phyloP scores from a whole-genome alignment of 2,797 vertebrate genomes.

The Podargus strigoides region DNA sequence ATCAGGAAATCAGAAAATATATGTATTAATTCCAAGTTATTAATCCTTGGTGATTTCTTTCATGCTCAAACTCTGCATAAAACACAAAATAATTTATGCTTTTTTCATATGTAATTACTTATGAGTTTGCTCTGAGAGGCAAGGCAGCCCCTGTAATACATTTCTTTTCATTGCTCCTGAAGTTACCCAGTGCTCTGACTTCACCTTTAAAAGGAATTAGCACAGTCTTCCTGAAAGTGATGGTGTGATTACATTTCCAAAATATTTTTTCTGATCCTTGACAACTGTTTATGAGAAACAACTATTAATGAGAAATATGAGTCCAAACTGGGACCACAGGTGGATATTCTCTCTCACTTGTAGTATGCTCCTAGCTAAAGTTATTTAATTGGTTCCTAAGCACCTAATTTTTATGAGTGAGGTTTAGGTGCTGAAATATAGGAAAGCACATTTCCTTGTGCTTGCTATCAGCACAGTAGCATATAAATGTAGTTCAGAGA shows the following conservation, averaged over 20 bases:
- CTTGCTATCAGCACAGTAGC: not conserved
- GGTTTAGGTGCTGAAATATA: not conserved
- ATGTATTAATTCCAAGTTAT: not conserved
- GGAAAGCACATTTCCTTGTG: not conserved
- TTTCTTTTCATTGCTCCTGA: not conserved
- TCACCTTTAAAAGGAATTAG: not conserved
- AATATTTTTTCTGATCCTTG: not conserved
- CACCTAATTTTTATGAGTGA: slow-evolving; percentile 45
- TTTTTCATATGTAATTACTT: not conserved
- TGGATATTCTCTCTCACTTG: not conserved
- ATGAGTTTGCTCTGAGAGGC: not conserved
- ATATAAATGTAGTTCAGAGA: not conserved
- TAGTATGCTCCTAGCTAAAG: not conserved
- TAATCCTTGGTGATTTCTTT: not conserved
- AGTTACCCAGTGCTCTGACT: not conserved
- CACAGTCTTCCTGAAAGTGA: not conserved
- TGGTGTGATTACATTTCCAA: slow-evolving; percentile 18
- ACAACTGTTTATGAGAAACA: slow-evolving; percentile 16
- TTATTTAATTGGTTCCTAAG: slow-evolving; percentile 63
- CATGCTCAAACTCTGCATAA: not conserved
- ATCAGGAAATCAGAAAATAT: not conserved
- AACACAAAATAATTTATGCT: not conserved
- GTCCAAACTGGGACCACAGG: not conserved
- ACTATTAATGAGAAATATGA: slow-evolving; percentile 36
- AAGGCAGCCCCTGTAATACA: not conserved